Percentiles rank a stretch among this genome's conserved stretches.
These are phyloP conservation scores for Agrochola macilenta DNA, from an alignment of 2,888 invertebrate species.

Conservation along the genomic window DNA sequence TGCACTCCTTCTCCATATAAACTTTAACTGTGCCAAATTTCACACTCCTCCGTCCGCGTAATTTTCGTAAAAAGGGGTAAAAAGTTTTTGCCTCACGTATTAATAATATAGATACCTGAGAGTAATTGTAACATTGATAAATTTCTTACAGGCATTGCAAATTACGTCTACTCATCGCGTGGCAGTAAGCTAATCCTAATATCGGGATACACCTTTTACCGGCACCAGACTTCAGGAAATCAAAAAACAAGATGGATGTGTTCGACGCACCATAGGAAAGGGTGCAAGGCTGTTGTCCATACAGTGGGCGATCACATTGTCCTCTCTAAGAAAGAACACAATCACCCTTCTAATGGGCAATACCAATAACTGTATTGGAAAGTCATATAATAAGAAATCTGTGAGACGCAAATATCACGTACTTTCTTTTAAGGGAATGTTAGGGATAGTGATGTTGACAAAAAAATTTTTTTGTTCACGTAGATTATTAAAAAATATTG, in stretches of 20 bases:
- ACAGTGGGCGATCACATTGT: conserved; percentile 39
- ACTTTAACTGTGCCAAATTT: too few species aligned
- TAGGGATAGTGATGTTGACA: too few species aligned
- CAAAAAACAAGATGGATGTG: conserved; percentile 36
- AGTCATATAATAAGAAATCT: not conserved
- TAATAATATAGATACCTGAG: not conserved
- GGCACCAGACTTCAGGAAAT: not conserved
- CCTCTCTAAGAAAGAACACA: conserved; percentile 11
- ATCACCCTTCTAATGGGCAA: conserved; percentile 26
- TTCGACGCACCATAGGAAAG: conserved; percentile 42
- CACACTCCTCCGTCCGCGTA: too few species aligned
- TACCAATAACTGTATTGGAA: not conserved
- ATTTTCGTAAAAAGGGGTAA: too few species aligned
- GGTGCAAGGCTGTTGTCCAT: conserved; percentile 39
- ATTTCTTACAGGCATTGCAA: conserved; percentile 13
- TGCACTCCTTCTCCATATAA: too few species aligned
- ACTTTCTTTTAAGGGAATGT: not conserved
- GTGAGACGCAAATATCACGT: not conserved
- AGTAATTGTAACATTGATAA: not conserved
- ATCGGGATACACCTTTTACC: conserved; percentile 45
- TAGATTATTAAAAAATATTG: too few species aligned
- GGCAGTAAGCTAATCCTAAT: conserved; percentile 33
- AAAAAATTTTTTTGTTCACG: too few species aligned
- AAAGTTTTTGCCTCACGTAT: too few species aligned
- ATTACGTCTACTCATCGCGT: conserved; percentile 32